A percentile compares a stretch with the other conserved stretches of the same genome.
Conservation (phyloP, 2,888 invertebrate species). For the Catocala nupta region DNA sequence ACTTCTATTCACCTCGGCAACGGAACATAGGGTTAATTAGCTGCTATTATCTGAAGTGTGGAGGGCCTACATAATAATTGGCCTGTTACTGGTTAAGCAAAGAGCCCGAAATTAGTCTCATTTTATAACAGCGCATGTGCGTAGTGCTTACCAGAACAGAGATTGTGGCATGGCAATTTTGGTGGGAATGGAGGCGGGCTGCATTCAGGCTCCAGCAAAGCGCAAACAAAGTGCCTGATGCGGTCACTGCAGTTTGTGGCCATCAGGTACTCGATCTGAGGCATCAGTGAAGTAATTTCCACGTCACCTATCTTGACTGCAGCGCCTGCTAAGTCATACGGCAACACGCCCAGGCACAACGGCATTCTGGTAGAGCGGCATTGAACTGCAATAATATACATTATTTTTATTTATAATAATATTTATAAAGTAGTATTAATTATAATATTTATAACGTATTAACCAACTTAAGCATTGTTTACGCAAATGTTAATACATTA, state of each 20-base stretch:
- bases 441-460: too few species aligned
- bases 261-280: slow-evolving; percentile 88
- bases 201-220: slow-evolving; percentile 90
- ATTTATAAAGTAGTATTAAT: too few species aligned
- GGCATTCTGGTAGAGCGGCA: slow-evolving; percentile 84
- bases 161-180: slow-evolving; percentile 89
- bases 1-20: not conserved
- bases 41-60: not conserved
- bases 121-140: too few species aligned
- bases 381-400: slow-evolving; percentile 69
- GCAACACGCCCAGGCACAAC: slow-evolving; percentile 89
- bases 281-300: slow-evolving; percentile 76
- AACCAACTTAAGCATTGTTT: too few species aligned
- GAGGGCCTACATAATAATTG: too few species aligned
- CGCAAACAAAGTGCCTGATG: slow-evolving; percentile 88
- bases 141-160: slow-evolving; percentile 88
- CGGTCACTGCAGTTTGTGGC: slow-evolving; percentile 89
- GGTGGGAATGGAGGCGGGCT: slow-evolving; percentile 86
- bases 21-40: not conserved
- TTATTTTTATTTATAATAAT: too few species aligned
- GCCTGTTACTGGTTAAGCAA: too few species aligned
- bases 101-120: too few species aligned
- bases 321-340: slow-evolving; percentile 89
- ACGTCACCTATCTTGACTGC: slow-evolving; percentile 73
- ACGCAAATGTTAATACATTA: too few species aligned